Evolutionary conservation across 2,113 vertebrate species (phyloP).

Genomic region (Pogona vitticeps): DNA sequence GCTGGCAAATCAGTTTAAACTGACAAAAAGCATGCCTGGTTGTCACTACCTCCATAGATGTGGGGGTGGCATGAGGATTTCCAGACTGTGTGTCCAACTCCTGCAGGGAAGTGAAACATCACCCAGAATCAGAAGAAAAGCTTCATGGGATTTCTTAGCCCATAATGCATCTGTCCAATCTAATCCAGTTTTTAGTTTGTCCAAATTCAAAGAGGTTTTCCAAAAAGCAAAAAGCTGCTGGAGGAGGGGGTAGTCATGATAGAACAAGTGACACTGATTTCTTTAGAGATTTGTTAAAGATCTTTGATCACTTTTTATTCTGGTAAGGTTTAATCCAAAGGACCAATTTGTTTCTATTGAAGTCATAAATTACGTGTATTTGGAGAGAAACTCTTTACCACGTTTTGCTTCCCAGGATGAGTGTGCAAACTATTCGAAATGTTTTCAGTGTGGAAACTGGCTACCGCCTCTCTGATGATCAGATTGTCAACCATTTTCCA

Average conservation of each 20-base stretch:
- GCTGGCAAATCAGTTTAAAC: no score
- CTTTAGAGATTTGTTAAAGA: background rate
- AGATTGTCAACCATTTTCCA: slow-evolving; percentile 98
- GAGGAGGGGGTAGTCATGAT: background rate
- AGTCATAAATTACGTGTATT: background rate
- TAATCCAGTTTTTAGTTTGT: background rate
- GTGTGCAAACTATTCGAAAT: slow-evolving; percentile 94
- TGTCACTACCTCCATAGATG: background rate
- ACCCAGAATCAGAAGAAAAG: background rate
- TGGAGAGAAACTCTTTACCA: background rate
- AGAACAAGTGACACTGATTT: background rate
- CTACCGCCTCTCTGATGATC: slow-evolving; percentile 95
- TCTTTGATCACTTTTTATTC: background rate
- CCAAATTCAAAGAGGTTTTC: background rate
- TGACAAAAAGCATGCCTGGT: background rate
- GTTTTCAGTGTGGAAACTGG: slow-evolving; percentile 96
- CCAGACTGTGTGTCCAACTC: background rate
- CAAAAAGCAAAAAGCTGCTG: background rate
- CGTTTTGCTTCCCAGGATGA: slow-evolving; percentile 86
- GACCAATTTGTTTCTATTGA: background rate
- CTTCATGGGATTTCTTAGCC: background rate
- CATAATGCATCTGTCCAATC: background rate
- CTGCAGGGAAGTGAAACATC: background rate
- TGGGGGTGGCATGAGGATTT: background rate
- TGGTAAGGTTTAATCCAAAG: background rate